Conservation (phyloP, 2,113 vertebrate species). For the Eptatretus burgeri region DNA sequence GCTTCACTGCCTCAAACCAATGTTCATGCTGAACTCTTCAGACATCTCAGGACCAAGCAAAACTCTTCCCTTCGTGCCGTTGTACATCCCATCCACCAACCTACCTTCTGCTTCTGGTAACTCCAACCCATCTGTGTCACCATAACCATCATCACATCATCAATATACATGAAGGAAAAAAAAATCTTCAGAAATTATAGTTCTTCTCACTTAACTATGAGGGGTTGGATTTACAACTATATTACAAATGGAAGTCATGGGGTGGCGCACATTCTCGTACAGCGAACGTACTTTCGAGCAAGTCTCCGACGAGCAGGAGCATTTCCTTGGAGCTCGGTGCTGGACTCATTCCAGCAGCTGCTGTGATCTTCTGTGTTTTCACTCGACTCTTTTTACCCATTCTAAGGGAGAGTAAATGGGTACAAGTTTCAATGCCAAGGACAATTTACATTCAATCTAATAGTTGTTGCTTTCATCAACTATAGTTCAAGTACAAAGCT, state of each 20-base stretch:
- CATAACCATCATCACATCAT: no score
- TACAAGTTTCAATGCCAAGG: no score
- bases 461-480: no score
- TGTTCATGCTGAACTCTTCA: no score
- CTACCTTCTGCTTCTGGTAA: no score
- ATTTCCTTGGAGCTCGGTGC: slow-evolving; percentile 64
- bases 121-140: no score
- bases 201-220: neutral
- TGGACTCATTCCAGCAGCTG: slow-evolving; percentile 12
- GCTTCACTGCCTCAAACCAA: no score
- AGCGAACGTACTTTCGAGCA: slow-evolving; percentile 53
- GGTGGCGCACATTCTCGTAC: neutral
- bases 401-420: slow-evolving; percentile 18
- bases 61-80: no score
- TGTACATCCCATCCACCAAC: no score
- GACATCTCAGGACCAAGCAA: no score
- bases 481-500: no score
- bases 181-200: neutral
- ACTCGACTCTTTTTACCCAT: slow-evolving; percentile 98
- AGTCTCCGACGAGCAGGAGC: slow-evolving; percentile 54
- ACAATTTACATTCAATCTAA: no score
- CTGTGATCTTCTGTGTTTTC: slow-evolving; percentile 58
- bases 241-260: neutral
- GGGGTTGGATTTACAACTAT: neutral
- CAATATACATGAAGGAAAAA: neutral